These are phyloP conservation scores for Meriones psammophilus DNA, from an alignment of 2,797 vertebrate genomes.

Conservation along the genomic window DNA sequence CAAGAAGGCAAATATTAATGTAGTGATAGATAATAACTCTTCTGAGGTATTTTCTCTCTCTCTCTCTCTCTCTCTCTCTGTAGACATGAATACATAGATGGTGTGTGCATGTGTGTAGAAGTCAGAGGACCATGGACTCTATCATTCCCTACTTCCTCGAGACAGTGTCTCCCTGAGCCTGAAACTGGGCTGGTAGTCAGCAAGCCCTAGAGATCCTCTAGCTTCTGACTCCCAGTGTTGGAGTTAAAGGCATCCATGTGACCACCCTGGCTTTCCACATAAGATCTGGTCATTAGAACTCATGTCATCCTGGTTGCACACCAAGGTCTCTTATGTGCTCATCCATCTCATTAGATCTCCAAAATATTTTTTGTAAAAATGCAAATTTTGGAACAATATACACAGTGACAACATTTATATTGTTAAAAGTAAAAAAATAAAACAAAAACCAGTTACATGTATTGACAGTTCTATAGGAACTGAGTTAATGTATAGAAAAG, in stretches of 20 bases:
- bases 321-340: background rate
- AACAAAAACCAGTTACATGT: background rate
- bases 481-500: background rate
- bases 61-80: background rate
- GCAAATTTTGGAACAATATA: background rate
- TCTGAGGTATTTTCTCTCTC: background rate
- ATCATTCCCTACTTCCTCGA: background rate
- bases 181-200: background rate
- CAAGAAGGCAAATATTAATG: background rate
- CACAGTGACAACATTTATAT: background rate
- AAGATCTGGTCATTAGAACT: background rate
- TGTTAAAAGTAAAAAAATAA: background rate
- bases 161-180: background rate
- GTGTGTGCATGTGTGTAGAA: background rate
- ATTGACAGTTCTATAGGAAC: background rate
- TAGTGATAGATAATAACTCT: background rate
- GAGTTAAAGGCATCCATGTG: too few relatives aligned
- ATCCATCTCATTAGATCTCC: background rate
- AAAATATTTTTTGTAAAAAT: slow-evolving; percentile 10
- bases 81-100: background rate
- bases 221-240: too few relatives aligned
- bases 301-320: background rate
- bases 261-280: background rate
- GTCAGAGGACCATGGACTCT: background rate
- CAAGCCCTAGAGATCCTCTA: background rate